These are phyloP conservation scores for Bimastos eiseni DNA, from an alignment of 2,888 invertebrate species.

Conservation along the genomic window DNA sequence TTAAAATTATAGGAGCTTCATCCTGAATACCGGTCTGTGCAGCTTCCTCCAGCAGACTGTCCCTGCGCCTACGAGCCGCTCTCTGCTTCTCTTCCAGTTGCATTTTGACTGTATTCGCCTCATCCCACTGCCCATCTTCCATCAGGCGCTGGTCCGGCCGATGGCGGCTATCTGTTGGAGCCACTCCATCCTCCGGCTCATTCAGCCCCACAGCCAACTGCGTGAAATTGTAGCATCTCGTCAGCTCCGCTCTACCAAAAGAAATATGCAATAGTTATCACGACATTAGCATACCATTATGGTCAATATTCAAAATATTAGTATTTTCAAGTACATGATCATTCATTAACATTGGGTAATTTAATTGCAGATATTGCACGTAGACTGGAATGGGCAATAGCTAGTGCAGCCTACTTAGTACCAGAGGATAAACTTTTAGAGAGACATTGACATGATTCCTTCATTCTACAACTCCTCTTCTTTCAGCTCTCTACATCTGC, in stretches of 20 bases:
- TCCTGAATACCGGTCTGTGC: constrained; percentile 47
- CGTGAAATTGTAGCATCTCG: constrained; percentile 89
- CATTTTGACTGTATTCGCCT: constrained; percentile 79
- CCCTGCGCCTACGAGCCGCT: constrained; percentile 74
- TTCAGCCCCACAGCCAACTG: constrained; percentile 93
- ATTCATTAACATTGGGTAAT: background rate
- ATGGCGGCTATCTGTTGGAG: constrained; percentile 88
- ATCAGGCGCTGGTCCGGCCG: constrained; percentile 96
- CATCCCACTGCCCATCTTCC: constrained; percentile 64
- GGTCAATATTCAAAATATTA: background rate
- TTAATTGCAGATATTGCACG: background rate
- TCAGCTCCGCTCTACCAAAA: constrained; percentile 66
- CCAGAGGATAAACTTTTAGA: no score
- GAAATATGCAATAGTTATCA: background rate
- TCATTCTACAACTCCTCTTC: no score
- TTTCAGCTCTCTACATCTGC: no score
- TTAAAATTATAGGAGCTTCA: background rate
- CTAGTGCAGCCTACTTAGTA: background rate
- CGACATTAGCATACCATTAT: background rate
- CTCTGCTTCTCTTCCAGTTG: constrained; percentile 94
- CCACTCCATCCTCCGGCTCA: constrained; percentile 86
- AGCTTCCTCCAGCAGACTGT: constrained; percentile 65
- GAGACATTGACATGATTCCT: no score
- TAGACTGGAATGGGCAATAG: background rate
- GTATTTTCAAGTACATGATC: background rate